These are phyloP conservation scores for Drosophila quasianomalipes DNA, from an alignment of 2,888 invertebrate genomes.

Conservation along the genomic window DNA sequence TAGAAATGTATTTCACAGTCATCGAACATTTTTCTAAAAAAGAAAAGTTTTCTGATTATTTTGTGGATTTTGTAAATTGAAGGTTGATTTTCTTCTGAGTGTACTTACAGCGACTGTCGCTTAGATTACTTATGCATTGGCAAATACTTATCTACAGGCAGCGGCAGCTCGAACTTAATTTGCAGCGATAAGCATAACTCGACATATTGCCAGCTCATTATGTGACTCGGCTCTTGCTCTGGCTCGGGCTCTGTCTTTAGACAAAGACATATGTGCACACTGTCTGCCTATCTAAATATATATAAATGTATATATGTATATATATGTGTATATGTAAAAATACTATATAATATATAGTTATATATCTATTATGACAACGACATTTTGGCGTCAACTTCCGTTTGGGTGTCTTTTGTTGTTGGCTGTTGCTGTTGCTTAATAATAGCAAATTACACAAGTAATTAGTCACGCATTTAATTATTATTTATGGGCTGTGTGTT, in stretches of 20 bases:
- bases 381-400: conserved; percentile 57
- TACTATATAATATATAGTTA: conserved; percentile 4
- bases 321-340: background rate
- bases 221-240: conserved; percentile 29
- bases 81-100: background rate
- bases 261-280: conserved; percentile 4
- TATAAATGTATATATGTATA: background rate
- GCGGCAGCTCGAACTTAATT: conserved; percentile 70
- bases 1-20: background rate
- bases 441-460: conserved; percentile 82
- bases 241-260: background rate
- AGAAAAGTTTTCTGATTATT: background rate
- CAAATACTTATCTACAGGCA: conserved; percentile 52
- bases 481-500: conserved; percentile 67
- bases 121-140: conserved; percentile 59
- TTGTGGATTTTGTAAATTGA: background rate
- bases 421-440: conserved; percentile 56
- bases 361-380: conserved; percentile 57
- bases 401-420: conserved; percentile 39
- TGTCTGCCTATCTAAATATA: background rate
- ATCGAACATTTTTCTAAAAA: too few relatives aligned
- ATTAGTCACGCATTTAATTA: conserved; percentile 83
- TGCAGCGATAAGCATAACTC: conserved; percentile 64
- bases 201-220: conserved; percentile 79
- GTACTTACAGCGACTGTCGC: background rate